Percentiles rank a stretch among this genome's conserved stretches.
These are phyloP conservation scores for Agapostemon virescens DNA, from an alignment of 2,888 invertebrate species.

Conservation along the genomic window DNA sequence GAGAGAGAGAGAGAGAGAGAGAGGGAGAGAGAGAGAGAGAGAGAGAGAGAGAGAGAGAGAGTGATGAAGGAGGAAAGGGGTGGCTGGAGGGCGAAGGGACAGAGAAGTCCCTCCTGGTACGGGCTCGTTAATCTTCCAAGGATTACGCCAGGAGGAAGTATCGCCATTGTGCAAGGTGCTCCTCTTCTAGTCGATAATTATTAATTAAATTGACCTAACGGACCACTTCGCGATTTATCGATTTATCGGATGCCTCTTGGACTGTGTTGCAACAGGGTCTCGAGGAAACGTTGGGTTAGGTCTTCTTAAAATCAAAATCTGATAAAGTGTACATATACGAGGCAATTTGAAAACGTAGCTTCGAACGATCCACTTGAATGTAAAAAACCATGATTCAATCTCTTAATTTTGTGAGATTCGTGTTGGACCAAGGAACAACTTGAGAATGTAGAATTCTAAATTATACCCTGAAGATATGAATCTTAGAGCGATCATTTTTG, in stretches of 20 bases:
- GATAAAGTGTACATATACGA: background rate
- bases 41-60: constrained; percentile 26
- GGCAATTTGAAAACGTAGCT: background rate
- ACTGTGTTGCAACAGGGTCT: background rate
- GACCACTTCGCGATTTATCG: constrained; percentile 65
- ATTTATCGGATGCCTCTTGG: constrained; percentile 45
- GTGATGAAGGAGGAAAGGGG: background rate
- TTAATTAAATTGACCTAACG: constrained; percentile 73
- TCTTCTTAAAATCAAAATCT: background rate
- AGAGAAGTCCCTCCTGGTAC: constrained; percentile 64
- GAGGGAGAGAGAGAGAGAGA: constrained; percentile 3
- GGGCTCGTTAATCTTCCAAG: constrained; percentile 77
- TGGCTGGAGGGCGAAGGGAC: constrained; percentile 24
- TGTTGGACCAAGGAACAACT: background rate
- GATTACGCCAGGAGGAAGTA: constrained; percentile 74
- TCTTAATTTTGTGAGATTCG: background rate
- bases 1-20: constrained; percentile 20
- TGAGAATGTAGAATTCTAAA: no score
- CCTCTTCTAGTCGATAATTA: constrained; percentile 72
- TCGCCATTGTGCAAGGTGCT: constrained; percentile 69
- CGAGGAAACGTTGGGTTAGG: background rate
- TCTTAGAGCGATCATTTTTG: no score
- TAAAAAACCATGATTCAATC: no score
- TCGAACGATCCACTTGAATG: background rate
- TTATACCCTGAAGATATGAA: no score